Evolutionary conservation across 1,140 invertebrate species (phyloP), one percentile per base, ranked within the genome.

Genomic region (Drosophila ironensis): DNA sequence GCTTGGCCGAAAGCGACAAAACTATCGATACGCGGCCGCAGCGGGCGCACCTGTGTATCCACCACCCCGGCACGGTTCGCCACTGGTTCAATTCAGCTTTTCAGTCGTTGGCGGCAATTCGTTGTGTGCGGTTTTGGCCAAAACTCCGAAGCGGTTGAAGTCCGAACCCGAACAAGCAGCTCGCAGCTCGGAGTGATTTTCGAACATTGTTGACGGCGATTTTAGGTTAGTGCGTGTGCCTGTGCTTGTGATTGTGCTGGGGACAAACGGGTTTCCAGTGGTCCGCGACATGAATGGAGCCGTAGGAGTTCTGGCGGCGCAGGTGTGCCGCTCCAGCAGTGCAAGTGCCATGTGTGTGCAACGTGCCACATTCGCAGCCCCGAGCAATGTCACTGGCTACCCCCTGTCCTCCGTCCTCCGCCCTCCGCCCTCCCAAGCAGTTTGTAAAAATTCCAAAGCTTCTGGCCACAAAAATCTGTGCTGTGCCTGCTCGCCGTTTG

Each of bases 211-310:
- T 47, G 56, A 54, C 54, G 38, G 9, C 30, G 53, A 76, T 63
- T 72, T 71, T 81, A 82, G 76, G 76, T 81, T 81, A 72, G 76
- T 80, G 76, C 59, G 37, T 54, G 61, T 41, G 46, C 45, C 42
- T 78, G 53, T 37, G 20, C 2, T 5, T 22, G 2, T 22, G 20
- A 5, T 5, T 22, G 2, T 22, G 20, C 20, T 5, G 2, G 20
- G 14, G 45, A 52, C 48, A 80, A 80, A 81, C 75, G 61, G 63
- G 75, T 80, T 80, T 75, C 54, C 9, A 69, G 69, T 51, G 51
- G 48, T 68, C 52, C 27, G 48, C 56, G 46, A 78, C n/a, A n/a
- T 69, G 22, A 71, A 41, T 59, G 33, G 51, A 25, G 24, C 20
- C 27, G n/a, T 33, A 9, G 38, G 20, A 22, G 56, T 37, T 27